Base-by-base conservation (phyloP, 2,888 invertebrate species). In the Deilephila porcellus region DNA sequence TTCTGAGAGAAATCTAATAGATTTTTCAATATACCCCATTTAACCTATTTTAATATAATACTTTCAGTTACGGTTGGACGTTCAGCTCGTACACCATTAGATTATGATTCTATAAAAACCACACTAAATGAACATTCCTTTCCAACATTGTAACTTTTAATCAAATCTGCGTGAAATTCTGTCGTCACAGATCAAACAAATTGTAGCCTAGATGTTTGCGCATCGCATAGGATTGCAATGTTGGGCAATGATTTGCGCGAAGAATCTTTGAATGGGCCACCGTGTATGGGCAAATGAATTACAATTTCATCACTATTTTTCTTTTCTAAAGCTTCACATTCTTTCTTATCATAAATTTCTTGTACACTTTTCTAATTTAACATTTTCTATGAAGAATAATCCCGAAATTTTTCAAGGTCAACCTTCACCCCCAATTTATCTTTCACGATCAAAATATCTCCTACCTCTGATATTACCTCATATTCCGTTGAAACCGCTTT, bases 141-240 rank as follows among this genome's bases (percentile, higher is more conserved):
- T 45, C 11, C 45, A 11, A 45, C 14, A 11, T 45, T 11, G 45
- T 11, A 45, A 45, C 14, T 45, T 34, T n/a, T 32, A 63, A 34
- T 63, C 7, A 63, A 25, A 8, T 29, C 25, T 11, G 62, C 6
- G n/a, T 37, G 37, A 64, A 64, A 64, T 45, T 45, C 11, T 64
- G 37, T n/a, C 37, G 45, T 64, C 37, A 64, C 45, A 20, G 20
- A 64, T 62, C 29, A 63, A 63, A 37, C 4, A 45, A 37, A 45
- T 64, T 45, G 37, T 64, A 64, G 64, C 37, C 20, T 45, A 64
- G 11, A 20, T 64, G 45, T 37, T 37, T 20, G 64, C 20, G 64
- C 20, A 37, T 20, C 37, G 45, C 20, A 37, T n/a, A 20, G 20
- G 64, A 64, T 20, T 37, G 14, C 64, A n/a, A 37, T 4, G 20